phyloP scores from a whole-genome alignment of 2,797 vertebrate species.

The Poeciliopsis presidionis region DNA sequence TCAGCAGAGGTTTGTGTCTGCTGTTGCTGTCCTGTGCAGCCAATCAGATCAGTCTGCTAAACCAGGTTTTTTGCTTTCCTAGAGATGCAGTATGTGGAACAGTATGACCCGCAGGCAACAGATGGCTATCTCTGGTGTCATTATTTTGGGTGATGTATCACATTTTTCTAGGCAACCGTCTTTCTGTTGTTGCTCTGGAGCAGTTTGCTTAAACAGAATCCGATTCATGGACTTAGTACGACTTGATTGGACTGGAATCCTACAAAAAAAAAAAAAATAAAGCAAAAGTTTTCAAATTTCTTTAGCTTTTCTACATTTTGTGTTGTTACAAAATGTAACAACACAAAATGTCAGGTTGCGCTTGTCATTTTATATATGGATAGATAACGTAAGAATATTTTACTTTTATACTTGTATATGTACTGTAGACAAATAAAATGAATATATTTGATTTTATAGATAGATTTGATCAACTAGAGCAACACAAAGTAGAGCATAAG shows the following conservation, averaged over 20 bases:
- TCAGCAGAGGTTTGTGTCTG: not conserved
- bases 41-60: not conserved
- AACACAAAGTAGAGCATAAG: not conserved
- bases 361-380: too few species aligned
- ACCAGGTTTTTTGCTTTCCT: constrained; percentile 1
- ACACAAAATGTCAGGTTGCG: too few species aligned
- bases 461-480: not conserved
- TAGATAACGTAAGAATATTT: too few species aligned
- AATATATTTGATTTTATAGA: not conserved
- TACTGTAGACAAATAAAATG: too few species aligned
- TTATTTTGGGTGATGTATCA: constrained; percentile 4
- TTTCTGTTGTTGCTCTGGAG: constrained; percentile 5
- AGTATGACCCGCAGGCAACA: not conserved
- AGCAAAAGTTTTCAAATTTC: not conserved
- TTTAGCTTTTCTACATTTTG: not conserved
- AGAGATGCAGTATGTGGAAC: constrained; percentile 10
- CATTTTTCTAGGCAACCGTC: not conserved
- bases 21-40: constrained; percentile 6
- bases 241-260: not conserved
- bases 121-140: constrained; percentile 1
- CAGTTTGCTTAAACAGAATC: not conserved
- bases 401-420: too few species aligned
- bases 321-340: not conserved
- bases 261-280: not conserved
- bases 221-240: constrained; percentile 2